Evolutionary conservation across 2,113 vertebrate genomes (phyloP).

Genomic region (Neolamprologus falcicula): DNA sequence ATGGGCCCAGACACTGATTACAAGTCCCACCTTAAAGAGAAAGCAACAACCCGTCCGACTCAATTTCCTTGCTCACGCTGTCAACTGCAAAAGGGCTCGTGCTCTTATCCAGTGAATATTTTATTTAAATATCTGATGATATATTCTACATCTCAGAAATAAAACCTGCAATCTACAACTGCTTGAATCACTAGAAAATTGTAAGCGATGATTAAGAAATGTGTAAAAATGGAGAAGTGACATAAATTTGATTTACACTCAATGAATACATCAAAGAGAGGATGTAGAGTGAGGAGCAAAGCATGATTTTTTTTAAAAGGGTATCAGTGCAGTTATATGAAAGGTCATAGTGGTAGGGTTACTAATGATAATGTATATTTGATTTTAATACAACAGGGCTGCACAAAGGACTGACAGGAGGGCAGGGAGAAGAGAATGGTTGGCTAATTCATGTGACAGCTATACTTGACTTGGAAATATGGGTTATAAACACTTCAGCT

Average conservation of each 20-base stretch:
- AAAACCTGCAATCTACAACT: neutral
- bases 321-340: neutral
- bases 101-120: neutral
- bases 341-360: neutral
- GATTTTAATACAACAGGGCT: neutral
- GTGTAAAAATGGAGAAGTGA: neutral
- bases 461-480: slow-evolving; percentile 15
- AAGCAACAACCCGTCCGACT: slow-evolving; percentile 7
- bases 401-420: neutral
- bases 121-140: slow-evolving; percentile 39
- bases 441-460: slow-evolving; percentile 11
- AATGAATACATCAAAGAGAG: neutral
- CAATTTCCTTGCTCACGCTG: slow-evolving; percentile 16
- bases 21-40: slow-evolving; percentile 14
- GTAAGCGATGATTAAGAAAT: neutral
- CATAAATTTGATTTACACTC: slow-evolving; percentile 8
- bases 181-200: neutral
- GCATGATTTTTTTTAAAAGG: neutral
- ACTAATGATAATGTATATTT: slow-evolving; percentile 8
- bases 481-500: neutral
- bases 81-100: neutral
- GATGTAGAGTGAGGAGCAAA: neutral
- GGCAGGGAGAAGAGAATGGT: neutral
- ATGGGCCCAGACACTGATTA: slow-evolving; percentile 43
- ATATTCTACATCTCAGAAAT: neutral